Base-by-base conservation (phyloP, 2,113 vertebrate species). In the Lampris megalopsis region DNA sequence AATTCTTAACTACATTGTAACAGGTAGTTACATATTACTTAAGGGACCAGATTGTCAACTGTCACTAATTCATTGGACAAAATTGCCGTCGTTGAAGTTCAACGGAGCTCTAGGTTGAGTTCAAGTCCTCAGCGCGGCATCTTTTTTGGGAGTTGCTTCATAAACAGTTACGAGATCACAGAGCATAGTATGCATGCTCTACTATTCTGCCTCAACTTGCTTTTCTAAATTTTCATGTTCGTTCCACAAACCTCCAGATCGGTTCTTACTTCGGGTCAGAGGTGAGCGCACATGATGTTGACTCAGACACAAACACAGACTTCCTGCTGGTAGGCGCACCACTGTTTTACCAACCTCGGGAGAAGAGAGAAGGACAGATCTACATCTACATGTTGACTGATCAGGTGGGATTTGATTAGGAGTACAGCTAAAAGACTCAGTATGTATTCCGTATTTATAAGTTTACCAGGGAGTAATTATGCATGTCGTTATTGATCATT, bases 251-350 rank as follows among this genome's bases (percentile, higher is more conserved):
- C 68, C 75, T 85, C 63, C 84, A 97, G 96, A 90, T 96, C 4
- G 96, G 96, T 13, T 96, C 95, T 36, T 97, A 96, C 83, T 97
- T 97, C 48, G 96, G 96, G 5, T 93, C 90, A 1, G 95, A 94
- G 71, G 75, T 97, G 42, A 95, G 95, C 69, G 80, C 94, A 1
- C 0, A 96, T 6, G 96, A 97, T 6, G 1, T 95, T 5, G 73
- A 96, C 57, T 92, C 88, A 10, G 91, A 97, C 9, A 82, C 82
- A 0, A 71, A 93, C 75, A 94, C 90, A 3, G 96, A 97, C 62
- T 91, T 96, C 75, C 86, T 97, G 9, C 82, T 97, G 81, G 92
- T 96, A n/a, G 96, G 95, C 41, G 95, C 95, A 0, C 96, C 94
- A 0, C 38, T 93, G 60, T 94, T 94, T 85, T 90, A 94, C 58